Evolutionary conservation across 1,140 invertebrate genomes (phyloP), one percentile per base, ranked within the genome.

Genomic region (Olivierus martensii): DNA sequence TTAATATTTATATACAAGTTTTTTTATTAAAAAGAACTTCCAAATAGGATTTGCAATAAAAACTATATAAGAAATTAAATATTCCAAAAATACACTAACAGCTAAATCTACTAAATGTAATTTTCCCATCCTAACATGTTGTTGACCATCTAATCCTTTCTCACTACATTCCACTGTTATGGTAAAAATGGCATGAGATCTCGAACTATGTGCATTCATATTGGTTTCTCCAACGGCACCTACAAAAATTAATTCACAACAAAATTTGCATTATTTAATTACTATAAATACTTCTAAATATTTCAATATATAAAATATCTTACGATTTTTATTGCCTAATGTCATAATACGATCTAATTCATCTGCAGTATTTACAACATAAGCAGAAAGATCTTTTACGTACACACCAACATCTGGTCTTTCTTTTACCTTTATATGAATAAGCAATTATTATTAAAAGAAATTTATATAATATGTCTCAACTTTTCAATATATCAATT

Each of bases 101-200:
- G 87, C 87, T 55, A 91, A 72, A 75, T 88, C 86, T 17, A 91
- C 85, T 11, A 91, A 73, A 73, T 90, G 80, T 9, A 87, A 69
- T 64, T 84, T 81, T n/a, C 83, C 82, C 71, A 83, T 80, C 65
- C 80, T 60, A 0, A 84, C 74, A 62, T 79, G 77, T 41, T 80
- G 74, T 58, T 78, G 69, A 0, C 74, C 74, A 65, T 79, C 75
- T 38, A 71, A 69, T 7, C 73, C 75, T 55, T 79, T 72, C 63
- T 81, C 77, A 69, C 81, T 82, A 54, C 82, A 84, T 69, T 90
- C 86, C 38, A 89, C 77, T 1, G 83, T 87, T 28, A 91, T 84
- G 38, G 84, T 84, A 65, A 92, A 89, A 60, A 92, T 88, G 2
- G 84, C 85, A 71, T 92, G 87, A 3, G 85, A 89, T 54, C 87